Evolutionary conservation across 2,888 invertebrate genomes (phyloP).

Genomic region (Chesias legatella): DNA sequence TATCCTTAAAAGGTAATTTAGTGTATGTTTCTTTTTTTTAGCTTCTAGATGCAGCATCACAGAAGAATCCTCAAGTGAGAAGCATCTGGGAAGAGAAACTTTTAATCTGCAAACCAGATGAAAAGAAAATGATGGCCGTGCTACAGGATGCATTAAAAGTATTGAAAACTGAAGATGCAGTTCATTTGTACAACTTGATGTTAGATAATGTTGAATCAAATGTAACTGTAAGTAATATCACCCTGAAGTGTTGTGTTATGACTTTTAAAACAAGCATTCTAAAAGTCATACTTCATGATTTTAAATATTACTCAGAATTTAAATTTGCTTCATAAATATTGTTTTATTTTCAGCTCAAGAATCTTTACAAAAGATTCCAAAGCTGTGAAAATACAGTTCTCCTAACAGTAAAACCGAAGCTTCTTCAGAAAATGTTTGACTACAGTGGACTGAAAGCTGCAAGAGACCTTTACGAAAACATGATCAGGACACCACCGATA

Average conservation of each 20-base stretch:
- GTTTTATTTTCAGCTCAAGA: constrained; percentile 55
- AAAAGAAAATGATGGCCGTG: constrained; percentile 52
- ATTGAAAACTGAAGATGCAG: constrained; percentile 49
- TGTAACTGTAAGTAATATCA: constrained; percentile 56
- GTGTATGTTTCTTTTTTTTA: constrained; percentile 31
- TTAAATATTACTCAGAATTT: too few relatives aligned
- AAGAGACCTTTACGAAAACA: constrained; percentile 81
- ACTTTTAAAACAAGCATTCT: too few relatives aligned
- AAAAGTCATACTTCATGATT: too few relatives aligned
- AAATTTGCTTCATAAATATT: too few relatives aligned
- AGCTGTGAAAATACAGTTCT: constrained; percentile 73
- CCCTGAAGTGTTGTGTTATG: too few relatives aligned
- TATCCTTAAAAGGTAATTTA: neutral
- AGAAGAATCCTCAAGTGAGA: constrained; percentile 46
- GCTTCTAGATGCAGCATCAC: constrained; percentile 56
- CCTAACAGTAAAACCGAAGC: constrained; percentile 79
- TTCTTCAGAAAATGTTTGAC: constrained; percentile 80
- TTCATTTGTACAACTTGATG: constrained; percentile 57
- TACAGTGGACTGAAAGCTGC: constrained; percentile 77
- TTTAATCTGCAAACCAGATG: constrained; percentile 50
- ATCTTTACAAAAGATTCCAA: constrained; percentile 59
- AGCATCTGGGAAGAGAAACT: constrained; percentile 64
- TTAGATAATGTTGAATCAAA: constrained; percentile 55
- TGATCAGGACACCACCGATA: constrained; percentile 81
- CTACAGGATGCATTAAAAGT: constrained; percentile 56